These are phyloP conservation scores for Bombus vancouverensis DNA, from an alignment of 1,140 invertebrate species.

Conservation along the genomic window DNA sequence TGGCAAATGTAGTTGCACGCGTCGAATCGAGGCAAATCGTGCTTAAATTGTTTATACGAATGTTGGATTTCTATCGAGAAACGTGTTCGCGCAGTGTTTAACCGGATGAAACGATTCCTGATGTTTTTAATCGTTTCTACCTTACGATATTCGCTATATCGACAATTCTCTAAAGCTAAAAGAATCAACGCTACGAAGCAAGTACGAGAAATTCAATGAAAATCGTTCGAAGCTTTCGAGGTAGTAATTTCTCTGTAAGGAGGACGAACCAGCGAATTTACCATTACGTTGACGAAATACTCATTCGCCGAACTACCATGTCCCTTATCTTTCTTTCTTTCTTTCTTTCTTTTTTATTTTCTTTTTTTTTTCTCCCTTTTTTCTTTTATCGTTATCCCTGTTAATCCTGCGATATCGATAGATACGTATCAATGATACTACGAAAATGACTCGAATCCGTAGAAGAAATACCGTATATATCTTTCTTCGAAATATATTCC, in stretches of 20 bases:
- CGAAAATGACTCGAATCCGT: not conserved
- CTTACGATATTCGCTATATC: not conserved
- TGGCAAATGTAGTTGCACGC: not conserved
- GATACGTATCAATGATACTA: not conserved
- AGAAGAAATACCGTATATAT: not conserved
- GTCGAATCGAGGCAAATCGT: no score
- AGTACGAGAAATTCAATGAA: not conserved
- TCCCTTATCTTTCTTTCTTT: no score
- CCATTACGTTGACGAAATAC: not conserved
- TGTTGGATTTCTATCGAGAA: not conserved
- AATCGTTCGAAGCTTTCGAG: conserved; percentile 6
- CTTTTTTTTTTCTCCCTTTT: no score
- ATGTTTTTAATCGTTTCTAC: not conserved
- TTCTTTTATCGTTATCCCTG: not conserved
- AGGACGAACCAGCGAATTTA: not conserved
- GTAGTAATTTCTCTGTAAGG: not conserved
- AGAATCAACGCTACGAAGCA: not conserved
- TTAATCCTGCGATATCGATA: not conserved
- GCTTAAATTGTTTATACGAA: not conserved
- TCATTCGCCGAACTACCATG: not conserved
- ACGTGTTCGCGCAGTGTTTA: no score
- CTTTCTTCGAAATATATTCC: not conserved
- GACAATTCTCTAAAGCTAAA: no score
- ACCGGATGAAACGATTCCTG: no score
- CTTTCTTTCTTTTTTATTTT: no score